Conservation (phyloP, 2,797 vertebrate genomes). For the Harpagifer antarcticus region DNA sequence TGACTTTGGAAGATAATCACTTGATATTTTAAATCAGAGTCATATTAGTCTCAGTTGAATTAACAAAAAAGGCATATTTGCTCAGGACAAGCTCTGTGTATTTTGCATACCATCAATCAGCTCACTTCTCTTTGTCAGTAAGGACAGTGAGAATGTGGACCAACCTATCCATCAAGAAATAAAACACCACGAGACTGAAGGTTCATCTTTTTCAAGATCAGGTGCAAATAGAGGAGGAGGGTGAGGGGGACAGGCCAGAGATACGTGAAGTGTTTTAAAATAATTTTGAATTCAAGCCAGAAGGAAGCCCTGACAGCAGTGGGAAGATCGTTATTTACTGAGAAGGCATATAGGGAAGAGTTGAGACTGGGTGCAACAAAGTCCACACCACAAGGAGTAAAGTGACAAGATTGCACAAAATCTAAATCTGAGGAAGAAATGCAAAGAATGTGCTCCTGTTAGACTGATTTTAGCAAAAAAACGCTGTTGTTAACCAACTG, state of each 20-base stretch:
- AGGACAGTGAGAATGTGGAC: background rate
- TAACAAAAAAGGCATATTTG: background rate
- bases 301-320: slow-evolving; percentile 14
- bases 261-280: slow-evolving; percentile 14
- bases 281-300: slow-evolving; percentile 19
- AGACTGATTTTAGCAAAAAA: no score
- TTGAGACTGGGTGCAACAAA: slow-evolving; percentile 9
- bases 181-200: background rate
- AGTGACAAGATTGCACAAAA: background rate
- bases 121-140: background rate
- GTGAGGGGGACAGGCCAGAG: background rate
- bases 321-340: slow-evolving; percentile 31
- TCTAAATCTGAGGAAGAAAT: background rate
- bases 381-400: slow-evolving; percentile 15
- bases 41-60: background rate
- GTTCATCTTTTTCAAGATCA: slow-evolving; percentile 4
- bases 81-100: background rate
- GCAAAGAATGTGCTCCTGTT: no score
- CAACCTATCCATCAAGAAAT: background rate
- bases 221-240: background rate
- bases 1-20: background rate
- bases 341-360: slow-evolving; percentile 8
- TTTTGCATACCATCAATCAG: background rate
- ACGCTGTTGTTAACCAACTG: no score
- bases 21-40: background rate